These are phyloP conservation scores for Siniperca chuatsi DNA, from an alignment of 2,113 vertebrate species.

Conservation along the genomic window DNA sequence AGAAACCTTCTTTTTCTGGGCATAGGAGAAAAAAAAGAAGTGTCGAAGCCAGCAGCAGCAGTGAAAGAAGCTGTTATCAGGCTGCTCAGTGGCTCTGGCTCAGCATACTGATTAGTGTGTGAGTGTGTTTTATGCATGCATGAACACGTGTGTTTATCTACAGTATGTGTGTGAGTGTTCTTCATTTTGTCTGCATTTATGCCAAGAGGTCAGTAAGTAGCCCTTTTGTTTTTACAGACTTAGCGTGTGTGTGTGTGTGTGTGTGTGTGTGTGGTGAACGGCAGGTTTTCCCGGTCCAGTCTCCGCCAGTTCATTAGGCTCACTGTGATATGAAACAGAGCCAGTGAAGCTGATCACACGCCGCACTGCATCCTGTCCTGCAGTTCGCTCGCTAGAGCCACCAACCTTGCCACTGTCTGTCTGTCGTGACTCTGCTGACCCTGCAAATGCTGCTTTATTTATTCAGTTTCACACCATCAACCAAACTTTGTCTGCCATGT, in stretches of 20 bases:
- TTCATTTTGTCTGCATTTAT: slow-evolving; percentile 16
- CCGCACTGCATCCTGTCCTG: slow-evolving; percentile 58
- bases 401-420: not conserved
- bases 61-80: slow-evolving; percentile 71
- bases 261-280: slow-evolving; percentile 1
- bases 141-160: slow-evolving; percentile 6
- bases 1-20: slow-evolving; percentile 45
- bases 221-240: slow-evolving; percentile 1
- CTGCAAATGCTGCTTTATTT: slow-evolving; percentile 6
- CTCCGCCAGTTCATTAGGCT: slow-evolving; percentile 53
- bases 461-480: not conserved
- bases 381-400: slow-evolving; percentile 22
- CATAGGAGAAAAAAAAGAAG: slow-evolving; percentile 11
- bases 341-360: slow-evolving; percentile 56
- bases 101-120: slow-evolving; percentile 69
- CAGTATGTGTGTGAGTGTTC: slow-evolving; percentile 8
- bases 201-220: not conserved
- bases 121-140: slow-evolving; percentile 22
- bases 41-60: slow-evolving; percentile 62
- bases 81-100: slow-evolving; percentile 58
- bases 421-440: slow-evolving; percentile 18
- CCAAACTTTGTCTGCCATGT: slow-evolving; percentile 6
- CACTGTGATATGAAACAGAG: slow-evolving; percentile 53
- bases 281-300: slow-evolving; percentile 41
- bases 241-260: not conserved